phyloP scores from a whole-genome alignment of 2,113 vertebrate species.

The Chionodraco myersi region DNA sequence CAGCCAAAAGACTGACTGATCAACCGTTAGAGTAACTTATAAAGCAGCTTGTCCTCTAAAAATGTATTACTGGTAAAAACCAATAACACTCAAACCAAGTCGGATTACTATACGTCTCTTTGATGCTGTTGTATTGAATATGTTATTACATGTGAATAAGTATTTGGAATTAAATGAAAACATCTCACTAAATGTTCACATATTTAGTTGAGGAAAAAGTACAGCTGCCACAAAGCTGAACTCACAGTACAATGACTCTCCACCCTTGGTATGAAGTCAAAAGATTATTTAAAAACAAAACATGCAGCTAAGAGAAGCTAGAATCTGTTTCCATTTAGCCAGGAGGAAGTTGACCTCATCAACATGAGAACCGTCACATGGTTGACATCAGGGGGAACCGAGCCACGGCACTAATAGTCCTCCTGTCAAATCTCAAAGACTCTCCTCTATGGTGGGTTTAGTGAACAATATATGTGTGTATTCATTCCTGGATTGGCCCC shows the following conservation, averaged over 20 bases:
- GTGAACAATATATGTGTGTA: constrained; percentile 39
- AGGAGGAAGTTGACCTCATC: constrained; percentile 75
- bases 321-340: constrained; percentile 60
- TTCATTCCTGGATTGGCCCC: constrained; percentile 31
- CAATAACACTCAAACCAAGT: too few species aligned
- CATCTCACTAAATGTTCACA: neutral
- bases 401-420: constrained; percentile 43
- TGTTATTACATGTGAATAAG: neutral
- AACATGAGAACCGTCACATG: constrained; percentile 63
- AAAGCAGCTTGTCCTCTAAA: too few species aligned
- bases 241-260: constrained; percentile 1
- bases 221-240: neutral
- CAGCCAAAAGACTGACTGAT: neutral
- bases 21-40: too few species aligned
- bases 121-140: neutral
- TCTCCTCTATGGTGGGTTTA: constrained; percentile 45
- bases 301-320: neutral
- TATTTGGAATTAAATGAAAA: neutral
- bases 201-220: constrained; percentile 1
- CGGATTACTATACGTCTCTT: too few species aligned
- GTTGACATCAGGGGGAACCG: constrained; percentile 65
- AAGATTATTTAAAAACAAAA: constrained; percentile 26
- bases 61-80: too few species aligned
- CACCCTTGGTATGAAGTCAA: constrained; percentile 15
- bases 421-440: constrained; percentile 50